A percentile compares a stretch with the other conserved stretches of the same genome.
Evolutionary conservation across 2,888 invertebrate genomes (phyloP).

Genomic region (Perizoma affinitatum): DNA sequence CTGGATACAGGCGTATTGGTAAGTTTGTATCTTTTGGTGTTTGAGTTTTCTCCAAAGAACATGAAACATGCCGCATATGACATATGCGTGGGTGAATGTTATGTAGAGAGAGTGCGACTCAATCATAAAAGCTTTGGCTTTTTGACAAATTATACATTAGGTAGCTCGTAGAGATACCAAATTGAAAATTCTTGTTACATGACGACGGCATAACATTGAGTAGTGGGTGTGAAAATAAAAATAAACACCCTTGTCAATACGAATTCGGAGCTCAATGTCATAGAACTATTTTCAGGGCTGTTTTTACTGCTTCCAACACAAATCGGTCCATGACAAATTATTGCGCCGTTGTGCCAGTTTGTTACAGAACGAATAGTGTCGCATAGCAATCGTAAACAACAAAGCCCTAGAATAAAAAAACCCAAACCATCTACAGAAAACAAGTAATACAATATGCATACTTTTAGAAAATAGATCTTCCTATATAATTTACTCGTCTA

Average conservation of each 20-base stretch:
- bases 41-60: too few species aligned
- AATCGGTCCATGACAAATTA: conserved; percentile 28
- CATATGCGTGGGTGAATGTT: too few species aligned
- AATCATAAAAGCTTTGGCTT: conserved; percentile 40
- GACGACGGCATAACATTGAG: conserved; percentile 55
- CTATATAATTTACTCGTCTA: background rate
- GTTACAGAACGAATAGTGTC: too few species aligned
- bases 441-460: too few species aligned
- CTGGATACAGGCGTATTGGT: too few species aligned
- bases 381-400: too few species aligned
- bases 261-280: conserved; percentile 76
- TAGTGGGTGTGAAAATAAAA: conserved; percentile 73
- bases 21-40: too few species aligned
- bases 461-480: too few species aligned
- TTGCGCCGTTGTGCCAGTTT: background rate
- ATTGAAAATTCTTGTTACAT: conserved; percentile 68
- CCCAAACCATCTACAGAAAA: too few species aligned
- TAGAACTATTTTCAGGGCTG: conserved; percentile 54
- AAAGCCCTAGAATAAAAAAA: too few species aligned
- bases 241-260: conserved; percentile 68
- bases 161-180: conserved; percentile 54
- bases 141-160: conserved; percentile 45
- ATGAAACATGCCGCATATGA: too few species aligned
- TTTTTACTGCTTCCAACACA: conserved; percentile 46
- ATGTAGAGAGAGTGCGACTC: background rate